Evolutionary conservation across 2,888 invertebrate genomes (phyloP).

Genomic region (Hedya salicella): DNA sequence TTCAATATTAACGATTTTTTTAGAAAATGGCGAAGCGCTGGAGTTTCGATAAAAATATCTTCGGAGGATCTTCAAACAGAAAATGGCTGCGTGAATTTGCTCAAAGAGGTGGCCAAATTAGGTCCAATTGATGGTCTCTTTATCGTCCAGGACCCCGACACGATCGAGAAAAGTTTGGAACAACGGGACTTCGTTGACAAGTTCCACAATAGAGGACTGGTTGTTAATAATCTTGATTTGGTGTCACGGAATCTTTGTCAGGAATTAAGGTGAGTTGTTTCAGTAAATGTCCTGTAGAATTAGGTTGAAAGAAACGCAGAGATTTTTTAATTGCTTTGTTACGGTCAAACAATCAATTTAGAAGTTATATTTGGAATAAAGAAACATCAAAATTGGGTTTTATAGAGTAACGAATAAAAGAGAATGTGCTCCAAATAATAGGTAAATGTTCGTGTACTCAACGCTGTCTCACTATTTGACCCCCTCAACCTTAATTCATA

Average conservation of each 20-base stretch:
- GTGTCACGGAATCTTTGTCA: slow-evolving; percentile 56
- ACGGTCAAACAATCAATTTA: not conserved
- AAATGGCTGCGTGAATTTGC: slow-evolving; percentile 53
- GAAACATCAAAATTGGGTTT: too few relatives aligned
- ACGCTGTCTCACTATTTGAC: too few relatives aligned
- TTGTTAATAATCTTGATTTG: slow-evolving; percentile 59
- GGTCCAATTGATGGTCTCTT: slow-evolving; percentile 60
- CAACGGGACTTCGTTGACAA: slow-evolving; percentile 51
- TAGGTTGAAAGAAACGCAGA: slow-evolving; percentile 1
- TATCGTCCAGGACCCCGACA: slow-evolving; percentile 51
- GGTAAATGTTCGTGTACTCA: too few relatives aligned
- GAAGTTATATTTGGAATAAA: too few relatives aligned
- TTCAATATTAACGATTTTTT: not conserved
- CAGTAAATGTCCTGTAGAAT: slow-evolving; percentile 38
- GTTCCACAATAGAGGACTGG: slow-evolving; percentile 54
- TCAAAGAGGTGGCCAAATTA: slow-evolving; percentile 54
- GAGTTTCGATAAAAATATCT: slow-evolving; percentile 51
- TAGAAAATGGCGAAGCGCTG: slow-evolving; percentile 59
- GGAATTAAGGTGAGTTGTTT: slow-evolving; percentile 58
- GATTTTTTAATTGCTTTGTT: not conserved
- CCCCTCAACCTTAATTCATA: too few relatives aligned
- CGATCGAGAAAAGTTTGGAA: slow-evolving; percentile 46
- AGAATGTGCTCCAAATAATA: too few relatives aligned
- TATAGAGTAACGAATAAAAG: too few relatives aligned
- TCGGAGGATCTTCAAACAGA: slow-evolving; percentile 53